Conservation (phyloP, 1,140 invertebrate species). For the Drosophila nannoptera region DNA sequence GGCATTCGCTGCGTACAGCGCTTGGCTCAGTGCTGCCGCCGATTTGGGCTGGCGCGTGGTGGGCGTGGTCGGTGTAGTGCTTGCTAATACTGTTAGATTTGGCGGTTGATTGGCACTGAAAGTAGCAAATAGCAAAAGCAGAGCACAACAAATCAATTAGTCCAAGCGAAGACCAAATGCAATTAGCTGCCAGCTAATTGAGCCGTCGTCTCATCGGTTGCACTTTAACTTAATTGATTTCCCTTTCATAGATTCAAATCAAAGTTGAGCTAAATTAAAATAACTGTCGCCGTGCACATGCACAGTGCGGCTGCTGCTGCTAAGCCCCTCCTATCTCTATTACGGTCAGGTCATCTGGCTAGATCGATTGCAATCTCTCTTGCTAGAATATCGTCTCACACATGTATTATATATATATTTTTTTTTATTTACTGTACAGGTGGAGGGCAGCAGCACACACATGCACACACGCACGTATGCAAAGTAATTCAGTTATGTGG, state of each 20-base stretch:
- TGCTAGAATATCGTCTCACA: no score
- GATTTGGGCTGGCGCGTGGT: constrained; percentile 59
- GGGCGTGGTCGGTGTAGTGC: constrained; percentile 56
- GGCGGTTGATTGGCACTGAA: constrained; percentile 72
- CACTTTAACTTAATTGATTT: no score
- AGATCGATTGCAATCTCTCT: no score
- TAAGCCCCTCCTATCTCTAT: no score
- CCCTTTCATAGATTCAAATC: no score
- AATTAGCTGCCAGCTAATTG: neutral
- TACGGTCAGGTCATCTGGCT: no score
- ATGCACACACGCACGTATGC: neutral
- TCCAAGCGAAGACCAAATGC: neutral
- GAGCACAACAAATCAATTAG: constrained; percentile 13
- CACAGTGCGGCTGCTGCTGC: no score
- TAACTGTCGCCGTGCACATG: no score
- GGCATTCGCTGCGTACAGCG: constrained; percentile 48
- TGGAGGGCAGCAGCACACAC: neutral
- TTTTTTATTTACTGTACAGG: no score
- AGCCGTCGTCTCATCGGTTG: no score
- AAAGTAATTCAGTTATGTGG: constrained; percentile 1
- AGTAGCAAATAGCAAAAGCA: neutral
- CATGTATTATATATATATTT: no score
- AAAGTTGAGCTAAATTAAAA: no score
- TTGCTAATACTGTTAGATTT: constrained; percentile 78
- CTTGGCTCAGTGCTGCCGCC: constrained; percentile 46